phyloP scores from a whole-genome alignment of 2,113 vertebrate species.

The Phalacrocorax aristotelis region DNA sequence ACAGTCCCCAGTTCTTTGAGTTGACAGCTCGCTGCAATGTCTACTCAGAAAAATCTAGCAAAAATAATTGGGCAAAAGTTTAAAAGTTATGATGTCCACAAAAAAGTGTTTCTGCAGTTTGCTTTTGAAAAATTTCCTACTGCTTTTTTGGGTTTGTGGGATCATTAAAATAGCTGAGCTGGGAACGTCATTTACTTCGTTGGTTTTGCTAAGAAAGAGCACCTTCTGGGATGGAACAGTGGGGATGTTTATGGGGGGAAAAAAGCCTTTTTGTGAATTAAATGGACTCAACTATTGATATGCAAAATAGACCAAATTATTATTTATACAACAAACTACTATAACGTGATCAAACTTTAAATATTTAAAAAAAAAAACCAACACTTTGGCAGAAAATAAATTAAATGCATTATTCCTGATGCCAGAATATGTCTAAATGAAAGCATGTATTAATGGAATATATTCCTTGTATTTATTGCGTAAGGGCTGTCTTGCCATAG shows the following conservation, averaged over 20 bases:
- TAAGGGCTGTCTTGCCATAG: background rate
- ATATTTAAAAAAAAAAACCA: background rate
- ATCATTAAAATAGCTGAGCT: constrained; percentile 62
- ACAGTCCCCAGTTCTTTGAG: background rate
- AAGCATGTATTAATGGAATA: background rate
- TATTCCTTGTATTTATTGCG: background rate
- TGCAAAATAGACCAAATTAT: constrained; percentile 2
- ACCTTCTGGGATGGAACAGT: constrained; percentile 34
- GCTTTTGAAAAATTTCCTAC: constrained; percentile 25
- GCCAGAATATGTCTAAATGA: background rate
- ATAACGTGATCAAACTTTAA: background rate
- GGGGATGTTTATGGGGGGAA: background rate
- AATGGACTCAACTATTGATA: constrained; percentile 4
- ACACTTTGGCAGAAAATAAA: background rate
- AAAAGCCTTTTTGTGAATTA: constrained; percentile 16
- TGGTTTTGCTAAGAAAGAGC: constrained; percentile 47
- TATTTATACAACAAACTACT: background rate
- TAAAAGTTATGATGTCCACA: background rate
- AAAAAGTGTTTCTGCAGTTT: constrained; percentile 1
- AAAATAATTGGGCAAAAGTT: background rate
- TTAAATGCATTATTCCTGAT: background rate
- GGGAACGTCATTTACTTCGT: background rate
- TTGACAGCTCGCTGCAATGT: background rate
- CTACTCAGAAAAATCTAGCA: background rate
- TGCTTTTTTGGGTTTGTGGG: constrained; percentile 53